These are phyloP conservation scores for Turritopsis rubra DNA, from an alignment of 30 jellyfish, hydroid and myxozoan species.

Conservation along the genomic window DNA sequence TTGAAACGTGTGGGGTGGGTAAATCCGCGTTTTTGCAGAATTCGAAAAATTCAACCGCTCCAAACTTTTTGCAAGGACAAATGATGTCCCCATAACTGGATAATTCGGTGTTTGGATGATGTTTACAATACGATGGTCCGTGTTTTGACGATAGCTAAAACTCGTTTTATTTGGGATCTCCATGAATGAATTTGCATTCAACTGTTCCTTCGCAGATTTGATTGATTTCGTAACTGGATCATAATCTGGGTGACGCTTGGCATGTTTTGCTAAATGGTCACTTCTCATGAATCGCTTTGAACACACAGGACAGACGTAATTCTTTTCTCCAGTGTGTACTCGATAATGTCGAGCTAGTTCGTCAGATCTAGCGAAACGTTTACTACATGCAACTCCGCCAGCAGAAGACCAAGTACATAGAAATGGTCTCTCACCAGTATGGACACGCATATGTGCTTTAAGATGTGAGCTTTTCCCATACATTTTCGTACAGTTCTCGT, in stretches of 20 bases:
- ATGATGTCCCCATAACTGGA: neutral
- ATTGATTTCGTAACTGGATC: constrained; percentile 92
- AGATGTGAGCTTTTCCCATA: constrained; percentile 97
- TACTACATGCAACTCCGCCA: constrained; percentile 64
- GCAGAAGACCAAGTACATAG: constrained; percentile 77
- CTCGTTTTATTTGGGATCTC: neutral
- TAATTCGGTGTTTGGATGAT: neutral
- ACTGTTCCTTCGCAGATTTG: constrained; percentile 33
- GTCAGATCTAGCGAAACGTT: constrained; percentile 97
- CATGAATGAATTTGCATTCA: neutral
- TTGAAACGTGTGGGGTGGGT: constrained; percentile 21
- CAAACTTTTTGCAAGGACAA: constrained; percentile 1
- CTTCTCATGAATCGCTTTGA: constrained; percentile 97
- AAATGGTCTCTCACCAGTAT: constrained; percentile 98
- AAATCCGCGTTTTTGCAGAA: constrained; percentile 7
- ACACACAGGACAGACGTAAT: constrained; percentile 95
- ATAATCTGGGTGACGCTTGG: constrained; percentile 85
- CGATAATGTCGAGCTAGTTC: constrained; percentile 98
- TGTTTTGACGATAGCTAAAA: neutral
- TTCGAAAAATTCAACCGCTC: constrained; percentile 12
- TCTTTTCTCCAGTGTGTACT: constrained; percentile 96
- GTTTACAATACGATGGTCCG: neutral
- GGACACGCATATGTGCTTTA: constrained; percentile 95
- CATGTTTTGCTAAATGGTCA: constrained; percentile 95
- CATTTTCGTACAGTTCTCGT: constrained; percentile 75